phyloP scores from a whole-genome alignment of 2,113 vertebrate species.

The Pomatostomus ruficeps region DNA sequence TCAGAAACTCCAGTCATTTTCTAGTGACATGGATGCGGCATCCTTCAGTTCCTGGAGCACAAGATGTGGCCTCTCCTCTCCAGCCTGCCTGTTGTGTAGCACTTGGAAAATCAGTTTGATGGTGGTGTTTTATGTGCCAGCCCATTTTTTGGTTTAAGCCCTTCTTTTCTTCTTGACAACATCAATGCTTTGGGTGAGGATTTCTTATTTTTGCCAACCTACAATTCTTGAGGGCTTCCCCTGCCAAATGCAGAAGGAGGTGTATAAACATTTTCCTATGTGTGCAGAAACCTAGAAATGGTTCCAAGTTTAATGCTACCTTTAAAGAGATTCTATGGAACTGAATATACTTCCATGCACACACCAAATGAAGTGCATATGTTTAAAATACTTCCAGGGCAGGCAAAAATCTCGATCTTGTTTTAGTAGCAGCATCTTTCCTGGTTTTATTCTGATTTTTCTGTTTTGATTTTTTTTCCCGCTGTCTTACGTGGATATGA shows the following conservation, averaged over 20 bases:
- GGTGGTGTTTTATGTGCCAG: not conserved
- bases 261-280: not conserved
- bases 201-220: not conserved
- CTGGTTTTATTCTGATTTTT: not conserved
- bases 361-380: not conserved
- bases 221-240: not conserved
- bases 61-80: not conserved
- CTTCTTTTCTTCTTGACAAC: not conserved
- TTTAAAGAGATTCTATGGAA: not conserved
- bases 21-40: not conserved
- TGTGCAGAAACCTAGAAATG: not conserved
- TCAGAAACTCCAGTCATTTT: not conserved
- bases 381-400: not conserved
- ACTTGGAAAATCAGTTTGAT: not conserved
- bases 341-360: not conserved
- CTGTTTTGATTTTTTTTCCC: rapidly evolving
- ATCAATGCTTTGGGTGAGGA: not conserved
- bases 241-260: not conserved
- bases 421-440: not conserved
- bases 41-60: not conserved
- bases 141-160: not conserved
- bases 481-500: not conserved
- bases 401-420: not conserved
- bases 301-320: not conserved
- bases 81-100: not conserved